A percentile compares a stretch with the other conserved stretches of the same genome.
Evolutionary conservation across 2,113 vertebrate species (phyloP).

Genomic region (Vulpes vulpes): DNA sequence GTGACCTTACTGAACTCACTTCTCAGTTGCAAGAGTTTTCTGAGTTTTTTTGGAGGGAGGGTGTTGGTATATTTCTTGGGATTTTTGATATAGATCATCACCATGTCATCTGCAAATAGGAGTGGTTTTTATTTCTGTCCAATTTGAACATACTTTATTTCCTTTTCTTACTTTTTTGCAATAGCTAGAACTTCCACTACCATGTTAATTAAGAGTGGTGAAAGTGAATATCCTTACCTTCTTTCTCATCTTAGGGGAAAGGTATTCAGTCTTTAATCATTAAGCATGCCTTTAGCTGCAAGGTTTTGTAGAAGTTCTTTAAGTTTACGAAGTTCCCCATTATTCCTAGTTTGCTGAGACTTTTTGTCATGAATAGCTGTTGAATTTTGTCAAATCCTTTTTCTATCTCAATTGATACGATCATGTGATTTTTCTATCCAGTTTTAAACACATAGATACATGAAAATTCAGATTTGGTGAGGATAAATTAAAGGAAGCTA

Average conservation of each 20-base stretch:
- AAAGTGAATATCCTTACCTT: not conserved
- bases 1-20: not conserved
- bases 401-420: not conserved
- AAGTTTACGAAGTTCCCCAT: not conserved
- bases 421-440: constrained; percentile 33
- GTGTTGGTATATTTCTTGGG: not conserved
- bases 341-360: constrained; percentile 17
- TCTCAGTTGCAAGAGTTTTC: not conserved
- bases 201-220: not conserved
- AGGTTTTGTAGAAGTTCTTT: constrained; percentile 7
- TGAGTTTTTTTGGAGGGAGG: not conserved
- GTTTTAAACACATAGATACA: not conserved
- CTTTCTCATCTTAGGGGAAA: not conserved
- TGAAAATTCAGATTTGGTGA: not conserved
- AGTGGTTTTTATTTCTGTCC: constrained; percentile 17
- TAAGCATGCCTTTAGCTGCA: not conserved
- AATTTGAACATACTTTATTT: not conserved
- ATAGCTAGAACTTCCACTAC: not conserved
- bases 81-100: not conserved
- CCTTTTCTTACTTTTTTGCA: not conserved
- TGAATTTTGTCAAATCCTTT: constrained; percentile 14
- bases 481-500: not conserved
- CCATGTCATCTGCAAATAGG: not conserved
- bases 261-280: not conserved
- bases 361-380: constrained; percentile 14